Base-by-base conservation (phyloP, 1,140 invertebrate genomes). In the Pseudomyrmex dendroicus region DNA sequence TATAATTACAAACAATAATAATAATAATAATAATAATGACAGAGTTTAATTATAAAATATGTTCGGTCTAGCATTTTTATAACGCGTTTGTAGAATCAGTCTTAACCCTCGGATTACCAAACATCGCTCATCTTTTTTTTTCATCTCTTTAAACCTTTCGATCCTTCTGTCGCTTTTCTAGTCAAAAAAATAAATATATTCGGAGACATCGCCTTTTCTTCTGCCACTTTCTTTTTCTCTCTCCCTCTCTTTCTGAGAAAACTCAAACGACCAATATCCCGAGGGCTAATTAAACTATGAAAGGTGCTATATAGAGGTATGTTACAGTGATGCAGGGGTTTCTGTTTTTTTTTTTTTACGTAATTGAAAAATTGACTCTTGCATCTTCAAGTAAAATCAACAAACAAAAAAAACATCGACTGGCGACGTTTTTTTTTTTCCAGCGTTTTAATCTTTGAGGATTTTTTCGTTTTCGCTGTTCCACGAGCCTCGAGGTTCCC, bases 1-100 rank as follows among this genome's bases (percentile, higher is more conserved):
- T 35, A 80, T 80, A 91, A 93, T 92, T 92, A 91, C 86, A 91
- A 92, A 91, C 89, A 92, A 90, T 91, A 92, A 85, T 86, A 82
- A 89, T 90, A 92, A 90, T n/a, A n/a, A n/a, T n/a, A n/a, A n/a
- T 91, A 92, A 85, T 86, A 82, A 89, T 90, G 83, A 90, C 83
- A 89, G 35, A 35, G 66, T 84, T 86, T 91, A 91, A 91, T 92
- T 90, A 91, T 80, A 92, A 91, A 92, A 92, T 92, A 91, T 85
- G 87, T 78, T 91, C 86, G 90, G 74, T 89, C 90, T 86, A 82
- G 72, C 80, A 84, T 90, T 91, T 86, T 90, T 87, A 80, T 82
- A 87, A 80, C 85, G 73, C 85, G 66, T 62, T 84, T 87, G 82
- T 84, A 88, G 84, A 90, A 90, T 92, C 92, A 91, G 91, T 92